Evolutionary conservation across 2,113 vertebrate species (phyloP).

Genomic region (Ptilorrhoa leucosticta): DNA sequence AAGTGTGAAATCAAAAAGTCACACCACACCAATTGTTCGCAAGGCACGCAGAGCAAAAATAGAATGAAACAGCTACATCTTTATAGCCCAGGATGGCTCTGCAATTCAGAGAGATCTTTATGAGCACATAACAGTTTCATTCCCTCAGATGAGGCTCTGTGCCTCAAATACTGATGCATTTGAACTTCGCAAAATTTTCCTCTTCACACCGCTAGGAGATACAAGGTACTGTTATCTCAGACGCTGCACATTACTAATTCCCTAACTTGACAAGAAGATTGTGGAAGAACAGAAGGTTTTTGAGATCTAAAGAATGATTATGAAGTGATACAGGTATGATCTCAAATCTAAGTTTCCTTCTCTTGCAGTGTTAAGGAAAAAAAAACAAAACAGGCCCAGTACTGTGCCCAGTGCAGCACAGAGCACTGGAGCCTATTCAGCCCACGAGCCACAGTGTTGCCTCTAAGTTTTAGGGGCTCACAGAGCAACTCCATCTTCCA

Average conservation of each 20-base stretch:
- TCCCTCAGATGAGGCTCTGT: not conserved
- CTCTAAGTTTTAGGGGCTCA: not conserved
- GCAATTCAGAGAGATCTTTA: not conserved
- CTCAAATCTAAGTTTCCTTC: not conserved
- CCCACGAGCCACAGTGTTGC: not conserved
- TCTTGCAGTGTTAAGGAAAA: not conserved
- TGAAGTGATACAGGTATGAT: not conserved
- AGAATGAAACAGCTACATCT: not conserved
- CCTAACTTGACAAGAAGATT: not conserved
- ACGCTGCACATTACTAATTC: no score
- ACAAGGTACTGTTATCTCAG: not conserved
- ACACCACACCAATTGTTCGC: not conserved
- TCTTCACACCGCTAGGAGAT: rapidly evolving
- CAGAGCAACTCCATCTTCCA: not conserved
- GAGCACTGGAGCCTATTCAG: not conserved
- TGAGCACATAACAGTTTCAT: not conserved
- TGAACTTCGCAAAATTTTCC: not conserved
- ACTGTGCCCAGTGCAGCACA: not conserved
- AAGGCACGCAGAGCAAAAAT: not conserved
- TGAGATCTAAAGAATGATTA: not conserved
- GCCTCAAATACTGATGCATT: not conserved
- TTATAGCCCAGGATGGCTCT: not conserved
- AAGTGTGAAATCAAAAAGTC: conserved; percentile 7
- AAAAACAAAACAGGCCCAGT: rapidly evolving
- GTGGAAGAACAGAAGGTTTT: not conserved